These are phyloP conservation scores for Oscheius sp. DNA, from an alignment of 2,888 invertebrate species.

Conservation along the genomic window DNA sequence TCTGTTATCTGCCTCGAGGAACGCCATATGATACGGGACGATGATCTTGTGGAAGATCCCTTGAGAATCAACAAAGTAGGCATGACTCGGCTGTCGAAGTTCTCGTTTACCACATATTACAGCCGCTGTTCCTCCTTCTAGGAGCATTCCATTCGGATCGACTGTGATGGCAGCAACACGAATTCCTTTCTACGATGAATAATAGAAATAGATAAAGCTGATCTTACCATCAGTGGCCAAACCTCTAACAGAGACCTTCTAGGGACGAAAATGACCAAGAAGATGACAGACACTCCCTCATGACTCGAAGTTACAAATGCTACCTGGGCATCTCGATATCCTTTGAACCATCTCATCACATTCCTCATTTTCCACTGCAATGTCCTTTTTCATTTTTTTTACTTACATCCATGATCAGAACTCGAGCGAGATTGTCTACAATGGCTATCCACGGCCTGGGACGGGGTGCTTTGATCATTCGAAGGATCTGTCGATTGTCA, in stretches of 20 bases:
- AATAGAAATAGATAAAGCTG: slow-evolving; percentile 71
- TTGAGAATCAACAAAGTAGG: slow-evolving; percentile 42
- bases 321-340: slow-evolving; percentile 86
- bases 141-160: slow-evolving; percentile 32
- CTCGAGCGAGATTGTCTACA: slow-evolving; percentile 87
- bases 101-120: slow-evolving; percentile 37
- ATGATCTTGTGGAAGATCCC: slow-evolving; percentile 44
- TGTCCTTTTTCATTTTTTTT: slow-evolving; percentile 1
- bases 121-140: slow-evolving; percentile 38
- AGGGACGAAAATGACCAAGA: slow-evolving; percentile 90
- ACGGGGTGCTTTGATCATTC: slow-evolving; percentile 23
- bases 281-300: slow-evolving; percentile 73
- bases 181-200: slow-evolving; percentile 39
- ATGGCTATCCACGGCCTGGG: slow-evolving; percentile 49
- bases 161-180: slow-evolving; percentile 46
- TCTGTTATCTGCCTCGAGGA: slow-evolving; percentile 43
- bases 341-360: slow-evolving; percentile 79
- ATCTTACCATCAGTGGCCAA: slow-evolving; percentile 84
- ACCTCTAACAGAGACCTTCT: slow-evolving; percentile 87
- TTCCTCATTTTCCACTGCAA: slow-evolving; percentile 9
- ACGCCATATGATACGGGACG: slow-evolving; percentile 61
- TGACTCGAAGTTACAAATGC: slow-evolving; percentile 33
- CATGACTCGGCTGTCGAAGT: slow-evolving; percentile 14
- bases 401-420: slow-evolving; percentile 83
- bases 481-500: slow-evolving; percentile 29